Evolutionary conservation across 2,797 vertebrate species (phyloP).

Genomic region (Allobates femoralis): DNA sequence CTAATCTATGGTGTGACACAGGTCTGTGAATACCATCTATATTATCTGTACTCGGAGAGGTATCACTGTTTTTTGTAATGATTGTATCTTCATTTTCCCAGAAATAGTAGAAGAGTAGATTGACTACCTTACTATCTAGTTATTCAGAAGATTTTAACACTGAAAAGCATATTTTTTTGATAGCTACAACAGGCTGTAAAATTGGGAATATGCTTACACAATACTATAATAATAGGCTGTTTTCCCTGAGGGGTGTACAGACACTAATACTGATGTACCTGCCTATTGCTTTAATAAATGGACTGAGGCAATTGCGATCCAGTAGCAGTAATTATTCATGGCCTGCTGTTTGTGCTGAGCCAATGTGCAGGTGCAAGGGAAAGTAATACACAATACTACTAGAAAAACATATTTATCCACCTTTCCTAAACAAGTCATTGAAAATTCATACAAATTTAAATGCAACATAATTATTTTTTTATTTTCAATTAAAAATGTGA

Average conservation of each 20-base stretch:
- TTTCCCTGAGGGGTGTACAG: constrained; percentile 2
- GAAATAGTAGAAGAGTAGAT: too few species aligned
- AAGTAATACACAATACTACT: not conserved
- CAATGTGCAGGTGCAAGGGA: constrained; percentile 24
- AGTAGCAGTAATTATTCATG: constrained; percentile 19
- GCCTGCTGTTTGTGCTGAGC: constrained; percentile 9
- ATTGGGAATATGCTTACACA: constrained; percentile 27
- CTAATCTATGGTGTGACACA: too few species aligned
- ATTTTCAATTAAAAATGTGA: too few species aligned
- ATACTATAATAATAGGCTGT: constrained; percentile 1
- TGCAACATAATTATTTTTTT: too few species aligned
- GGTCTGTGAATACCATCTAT: too few species aligned
- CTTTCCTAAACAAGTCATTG: not conserved
- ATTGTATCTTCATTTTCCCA: too few species aligned
- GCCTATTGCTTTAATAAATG: constrained; percentile 16
- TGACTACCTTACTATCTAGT: too few species aligned
- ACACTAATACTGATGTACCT: not conserved
- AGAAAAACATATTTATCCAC: not conserved
- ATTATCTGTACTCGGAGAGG: too few species aligned
- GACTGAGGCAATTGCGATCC: not conserved
- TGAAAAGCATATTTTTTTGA: not conserved
- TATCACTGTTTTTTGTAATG: too few species aligned
- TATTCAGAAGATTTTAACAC: too few species aligned
- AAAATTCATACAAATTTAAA: not conserved
- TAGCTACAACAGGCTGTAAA: not conserved